Evolutionary conservation across 1,140 invertebrate genomes (phyloP).

Genomic region (Tribolium madens): DNA sequence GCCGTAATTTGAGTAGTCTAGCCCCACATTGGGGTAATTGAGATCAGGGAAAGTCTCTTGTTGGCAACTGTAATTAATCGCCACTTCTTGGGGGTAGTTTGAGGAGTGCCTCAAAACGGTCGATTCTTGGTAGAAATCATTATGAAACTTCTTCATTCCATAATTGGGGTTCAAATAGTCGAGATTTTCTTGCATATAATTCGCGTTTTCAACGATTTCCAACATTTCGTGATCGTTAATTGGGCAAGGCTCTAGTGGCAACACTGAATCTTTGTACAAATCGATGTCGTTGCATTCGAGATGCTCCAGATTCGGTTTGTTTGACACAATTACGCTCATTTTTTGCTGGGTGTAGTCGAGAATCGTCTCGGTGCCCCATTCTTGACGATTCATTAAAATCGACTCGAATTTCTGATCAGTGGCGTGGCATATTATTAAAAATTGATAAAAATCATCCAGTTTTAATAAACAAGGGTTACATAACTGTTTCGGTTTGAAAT

Average conservation of each 20-base stretch:
- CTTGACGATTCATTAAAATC: slow-evolving; percentile 33
- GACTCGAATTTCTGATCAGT: slow-evolving; percentile 47
- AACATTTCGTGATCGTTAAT: slow-evolving; percentile 37
- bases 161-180: slow-evolving; percentile 9
- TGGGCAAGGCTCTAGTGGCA: slow-evolving; percentile 15
- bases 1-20: slow-evolving; percentile 9
- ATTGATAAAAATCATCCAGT: slow-evolving; percentile 42
- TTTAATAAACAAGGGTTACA: slow-evolving; percentile 42
- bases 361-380: slow-evolving; percentile 3
- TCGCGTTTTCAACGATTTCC: slow-evolving; percentile 21
- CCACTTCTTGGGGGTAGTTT: slow-evolving; percentile 3
- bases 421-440: slow-evolving; percentile 28
- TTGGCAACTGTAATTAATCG: slow-evolving; percentile 12
- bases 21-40: slow-evolving; percentile 6
- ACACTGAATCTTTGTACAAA: slow-evolving; percentile 15
- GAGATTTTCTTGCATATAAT: slow-evolving; percentile 13
- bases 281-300: slow-evolving; percentile 17
- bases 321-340: slow-evolving; percentile 32
- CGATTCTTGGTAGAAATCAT: slow-evolving; percentile 7
- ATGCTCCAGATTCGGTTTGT: neutral
- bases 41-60: slow-evolving; percentile 4
- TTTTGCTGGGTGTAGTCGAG: slow-evolving; percentile 21
- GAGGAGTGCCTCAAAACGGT: slow-evolving; percentile 24
- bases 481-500: slow-evolving; percentile 49
- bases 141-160: slow-evolving; percentile 7